phyloP scores from a whole-genome alignment of 2,113 vertebrate species.

The Datnioides undecimradiatus region DNA sequence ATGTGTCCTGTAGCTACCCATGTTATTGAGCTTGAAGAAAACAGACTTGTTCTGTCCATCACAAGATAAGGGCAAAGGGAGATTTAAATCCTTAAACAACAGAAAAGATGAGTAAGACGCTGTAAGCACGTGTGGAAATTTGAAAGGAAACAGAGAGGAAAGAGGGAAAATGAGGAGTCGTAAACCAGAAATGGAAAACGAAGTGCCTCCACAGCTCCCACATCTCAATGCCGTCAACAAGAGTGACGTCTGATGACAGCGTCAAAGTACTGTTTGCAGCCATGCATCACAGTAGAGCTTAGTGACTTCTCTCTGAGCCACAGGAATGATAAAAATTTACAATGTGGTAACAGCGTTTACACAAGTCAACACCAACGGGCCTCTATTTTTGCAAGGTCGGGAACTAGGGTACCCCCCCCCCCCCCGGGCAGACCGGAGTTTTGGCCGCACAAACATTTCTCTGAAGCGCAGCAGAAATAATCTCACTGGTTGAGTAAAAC shows the following conservation, averaged over 20 bases:
- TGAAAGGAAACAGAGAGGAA: neutral
- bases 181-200: neutral
- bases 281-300: neutral
- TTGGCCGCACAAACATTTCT: constrained; percentile 12
- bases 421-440: neutral
- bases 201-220: neutral
- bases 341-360: constrained; percentile 49
- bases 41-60: neutral
- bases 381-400: constrained; percentile 12
- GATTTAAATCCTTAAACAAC: neutral
- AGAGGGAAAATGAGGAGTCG: neutral
- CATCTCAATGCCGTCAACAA: neutral
- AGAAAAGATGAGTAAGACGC: neutral
- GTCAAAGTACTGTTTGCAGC: constrained; percentile 9
- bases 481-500: neutral
- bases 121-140: too few relatives aligned
- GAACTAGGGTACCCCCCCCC: too few relatives aligned
- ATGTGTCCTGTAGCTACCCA: neutral
- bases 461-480: neutral
- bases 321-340: constrained; percentile 46
- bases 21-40: neutral
- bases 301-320: constrained; percentile 14
- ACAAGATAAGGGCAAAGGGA: neutral
- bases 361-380: neutral
- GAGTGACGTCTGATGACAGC: constrained; percentile 52